Conservation (phyloP, 1,140 invertebrate genomes). For the Dreissena rostriformis region DNA sequence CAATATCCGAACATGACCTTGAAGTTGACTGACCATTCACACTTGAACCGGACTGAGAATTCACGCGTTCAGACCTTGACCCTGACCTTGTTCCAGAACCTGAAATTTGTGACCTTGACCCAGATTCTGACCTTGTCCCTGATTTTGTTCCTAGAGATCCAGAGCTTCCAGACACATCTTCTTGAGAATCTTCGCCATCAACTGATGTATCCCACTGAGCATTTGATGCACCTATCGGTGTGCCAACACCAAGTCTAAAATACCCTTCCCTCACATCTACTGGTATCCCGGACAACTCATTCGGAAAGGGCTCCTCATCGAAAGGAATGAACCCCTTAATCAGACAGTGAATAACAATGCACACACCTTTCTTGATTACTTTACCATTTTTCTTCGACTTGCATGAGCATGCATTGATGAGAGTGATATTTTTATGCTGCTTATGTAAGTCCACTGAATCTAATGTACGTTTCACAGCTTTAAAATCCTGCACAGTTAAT, state of each 20-base stretch:
- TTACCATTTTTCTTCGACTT: conserved; percentile 37
- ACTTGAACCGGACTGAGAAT: not conserved
- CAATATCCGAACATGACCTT: no score
- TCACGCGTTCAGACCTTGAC: not conserved
- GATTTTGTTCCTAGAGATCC: not conserved
- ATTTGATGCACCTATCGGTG: conserved; percentile 6
- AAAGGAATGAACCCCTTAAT: conserved; percentile 52
- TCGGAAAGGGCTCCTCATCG: conserved; percentile 46
- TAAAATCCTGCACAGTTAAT: conserved; percentile 21
- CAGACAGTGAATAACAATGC: conserved; percentile 49
- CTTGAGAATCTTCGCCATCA: not conserved
- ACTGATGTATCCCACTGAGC: not conserved
- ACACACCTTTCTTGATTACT: conserved; percentile 30
- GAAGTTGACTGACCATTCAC: no score
- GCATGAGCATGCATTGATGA: conserved; percentile 33
- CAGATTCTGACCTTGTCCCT: not conserved
- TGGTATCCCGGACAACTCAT: conserved; percentile 29
- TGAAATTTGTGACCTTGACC: not conserved
- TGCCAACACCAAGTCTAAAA: conserved; percentile 21
- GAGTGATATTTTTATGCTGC: conserved; percentile 38
- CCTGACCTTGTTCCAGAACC: not conserved
- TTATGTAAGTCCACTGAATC: conserved; percentile 29
- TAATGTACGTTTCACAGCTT: conserved; percentile 8
- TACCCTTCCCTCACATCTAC: conserved; percentile 48
- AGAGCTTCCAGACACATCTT: not conserved